Percentiles rank a stretch among this genome's conserved stretches.
Conservation (phyloP, 2,113 vertebrate species). For the Brevimyrus niger region DNA sequence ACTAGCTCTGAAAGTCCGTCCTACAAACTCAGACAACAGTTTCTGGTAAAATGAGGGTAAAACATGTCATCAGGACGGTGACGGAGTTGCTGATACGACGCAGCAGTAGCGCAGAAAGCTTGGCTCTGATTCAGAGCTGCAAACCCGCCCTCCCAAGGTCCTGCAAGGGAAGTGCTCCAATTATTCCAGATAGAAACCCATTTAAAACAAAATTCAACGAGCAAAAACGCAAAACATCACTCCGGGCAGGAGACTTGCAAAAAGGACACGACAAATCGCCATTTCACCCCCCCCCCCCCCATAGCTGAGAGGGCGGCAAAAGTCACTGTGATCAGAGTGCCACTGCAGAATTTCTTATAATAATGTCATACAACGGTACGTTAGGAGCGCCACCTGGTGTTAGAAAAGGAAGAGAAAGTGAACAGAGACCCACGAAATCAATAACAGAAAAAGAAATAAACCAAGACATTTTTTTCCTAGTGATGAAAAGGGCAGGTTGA, state of each 20-base stretch:
- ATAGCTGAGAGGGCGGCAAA: constrained; percentile 11
- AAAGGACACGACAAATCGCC: constrained; percentile 32
- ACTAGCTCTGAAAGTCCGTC: background rate
- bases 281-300: background rate
- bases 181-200: background rate
- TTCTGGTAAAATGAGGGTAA: background rate
- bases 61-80: background rate
- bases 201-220: background rate
- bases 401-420: constrained; percentile 41
- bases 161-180: background rate
- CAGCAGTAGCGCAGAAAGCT: background rate
- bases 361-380: constrained; percentile 48
- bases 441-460: constrained; percentile 50
- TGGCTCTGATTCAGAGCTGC: background rate
- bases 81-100: background rate
- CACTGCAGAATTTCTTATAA: constrained; percentile 39
- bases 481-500: constrained; percentile 53
- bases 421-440: constrained; percentile 38
- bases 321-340: constrained; percentile 55
- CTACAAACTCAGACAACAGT: background rate
- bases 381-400: constrained; percentile 59
- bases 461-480: constrained; percentile 59
- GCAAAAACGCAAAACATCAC: background rate
- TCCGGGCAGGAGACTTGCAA: constrained; percentile 35
- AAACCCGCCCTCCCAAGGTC: background rate